A percentile compares a stretch with the other conserved stretches of the same genome.
Conservation (phyloP, 2,888 invertebrate genomes). For the Stramonita haemastoma region DNA sequence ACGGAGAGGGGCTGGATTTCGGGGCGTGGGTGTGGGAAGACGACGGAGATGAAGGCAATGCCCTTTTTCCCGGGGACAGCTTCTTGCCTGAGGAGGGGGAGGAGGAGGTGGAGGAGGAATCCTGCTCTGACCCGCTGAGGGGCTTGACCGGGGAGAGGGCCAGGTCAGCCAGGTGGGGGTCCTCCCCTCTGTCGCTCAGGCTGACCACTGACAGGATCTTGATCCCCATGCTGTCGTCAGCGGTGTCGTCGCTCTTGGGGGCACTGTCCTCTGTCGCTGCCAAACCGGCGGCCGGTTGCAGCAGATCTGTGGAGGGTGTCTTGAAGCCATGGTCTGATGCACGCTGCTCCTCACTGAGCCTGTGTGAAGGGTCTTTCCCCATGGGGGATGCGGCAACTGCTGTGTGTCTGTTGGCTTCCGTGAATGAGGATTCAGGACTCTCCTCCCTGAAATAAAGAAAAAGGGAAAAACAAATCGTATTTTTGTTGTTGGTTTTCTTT, state of each 20-base stretch:
- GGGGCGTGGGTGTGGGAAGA: not conserved
- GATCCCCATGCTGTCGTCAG: slow-evolving; percentile 51
- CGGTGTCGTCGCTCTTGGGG: not conserved
- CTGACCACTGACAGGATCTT: slow-evolving; percentile 70
- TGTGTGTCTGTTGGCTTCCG: not conserved
- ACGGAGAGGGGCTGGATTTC: not conserved
- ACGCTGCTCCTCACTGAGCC: too few species aligned
- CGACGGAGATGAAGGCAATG: too few species aligned
- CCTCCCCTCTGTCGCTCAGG: slow-evolving; percentile 53
- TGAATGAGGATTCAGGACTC: not conserved
- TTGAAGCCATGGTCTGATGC: too few species aligned
- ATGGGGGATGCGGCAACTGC: not conserved
- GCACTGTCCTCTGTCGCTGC: not conserved
- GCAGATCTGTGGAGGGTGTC: not conserved
- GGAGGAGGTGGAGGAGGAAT: not conserved
- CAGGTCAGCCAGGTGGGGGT: slow-evolving; percentile 17
- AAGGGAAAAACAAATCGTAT: too few species aligned
- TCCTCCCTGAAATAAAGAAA: slow-evolving; percentile 1
- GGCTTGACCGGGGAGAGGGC: slow-evolving; percentile 40
- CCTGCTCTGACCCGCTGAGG: not conserved
- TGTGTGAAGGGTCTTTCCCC: not conserved
- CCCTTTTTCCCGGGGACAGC: not conserved
- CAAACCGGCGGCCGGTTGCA: not conserved
- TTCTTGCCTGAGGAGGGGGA: not conserved
- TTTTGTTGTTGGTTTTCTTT: too few species aligned